These are phyloP conservation scores for Drosophila subsilvestris DNA, from an alignment of 2,888 invertebrate species.

Conservation along the genomic window DNA sequence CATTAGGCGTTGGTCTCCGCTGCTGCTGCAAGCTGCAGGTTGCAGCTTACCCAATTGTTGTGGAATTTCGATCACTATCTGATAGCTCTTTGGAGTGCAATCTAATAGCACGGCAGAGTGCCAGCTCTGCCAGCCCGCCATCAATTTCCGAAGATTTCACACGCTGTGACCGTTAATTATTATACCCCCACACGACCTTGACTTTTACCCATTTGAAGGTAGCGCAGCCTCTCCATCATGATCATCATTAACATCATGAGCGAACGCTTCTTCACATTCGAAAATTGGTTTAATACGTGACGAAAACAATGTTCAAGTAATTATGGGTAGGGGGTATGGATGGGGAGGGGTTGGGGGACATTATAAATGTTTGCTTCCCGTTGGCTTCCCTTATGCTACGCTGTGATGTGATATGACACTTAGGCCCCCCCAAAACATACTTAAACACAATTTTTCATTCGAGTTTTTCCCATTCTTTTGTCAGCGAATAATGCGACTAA, in stretches of 20 bases:
- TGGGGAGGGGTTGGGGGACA: not conserved
- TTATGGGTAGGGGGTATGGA: slow-evolving; percentile 39
- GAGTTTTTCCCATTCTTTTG: slow-evolving; percentile 40
- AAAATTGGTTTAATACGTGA: slow-evolving; percentile 66
- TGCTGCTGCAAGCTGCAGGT: not conserved
- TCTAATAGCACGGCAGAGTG: slow-evolving; percentile 3
- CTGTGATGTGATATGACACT: slow-evolving; percentile 43
- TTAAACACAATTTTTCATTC: slow-evolving; percentile 25
- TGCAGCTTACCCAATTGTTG: slow-evolving; percentile 25
- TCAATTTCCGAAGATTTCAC: slow-evolving; percentile 34
- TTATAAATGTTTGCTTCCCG: slow-evolving; percentile 46
- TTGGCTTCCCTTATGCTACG: not conserved
- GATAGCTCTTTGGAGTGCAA: not conserved
- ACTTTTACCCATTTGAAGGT: slow-evolving; percentile 59
- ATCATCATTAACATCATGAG: slow-evolving; percentile 12
- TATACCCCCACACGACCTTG: slow-evolving; percentile 50
- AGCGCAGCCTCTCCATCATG: slow-evolving; percentile 11
- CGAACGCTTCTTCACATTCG: slow-evolving; percentile 43
- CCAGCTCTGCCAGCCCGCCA: slow-evolving; percentile 11
- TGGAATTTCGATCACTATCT: not conserved
- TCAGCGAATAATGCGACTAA: slow-evolving; percentile 28
- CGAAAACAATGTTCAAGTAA: slow-evolving; percentile 72
- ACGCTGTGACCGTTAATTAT: slow-evolving; percentile 15
- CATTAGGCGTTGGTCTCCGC: slow-evolving; percentile 35
- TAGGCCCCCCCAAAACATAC: slow-evolving; percentile 16